Base-by-base conservation (phyloP, 2,888 invertebrate species). In the Bugula neritina region DNA sequence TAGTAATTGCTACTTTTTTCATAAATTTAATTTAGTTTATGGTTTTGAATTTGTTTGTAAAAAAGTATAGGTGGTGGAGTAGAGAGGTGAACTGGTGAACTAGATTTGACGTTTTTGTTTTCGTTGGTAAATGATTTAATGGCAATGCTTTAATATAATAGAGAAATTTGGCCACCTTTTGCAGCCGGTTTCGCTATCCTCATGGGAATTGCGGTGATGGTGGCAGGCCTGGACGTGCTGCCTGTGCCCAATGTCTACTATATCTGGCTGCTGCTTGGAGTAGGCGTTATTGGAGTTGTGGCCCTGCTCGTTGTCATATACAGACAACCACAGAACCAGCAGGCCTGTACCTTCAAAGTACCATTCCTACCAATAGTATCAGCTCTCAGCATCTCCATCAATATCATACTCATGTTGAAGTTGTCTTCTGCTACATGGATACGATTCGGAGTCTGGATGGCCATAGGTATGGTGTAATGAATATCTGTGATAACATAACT, bases 281-380 rank as follows among this genome's bases (percentile, higher is more conserved):
- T 63, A 5, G 63, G 63, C 10, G 63, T 31, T 63, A 31, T 31
- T n/a, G 63, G 63, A 29, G 63, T 31, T 13, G n/a, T 63, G 5
- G 63, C 10, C 10, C 31, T 21, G 27, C 31, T 63, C 31, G 63
- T 34, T 13, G 34, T 35, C n/a, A 69, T 72, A 72, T 70, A 43
- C 23, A 21, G 71, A 54, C 73, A 73, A 54, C 71, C 69, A 54
- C 72, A 73, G 52, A 71, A 31, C 54, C 54, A 55, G 35, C 69
- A 54, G 52, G 73, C 73, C 63, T 55, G 72, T 35, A 54, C 23
- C 27, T 58, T 72, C 35, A 69, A 71, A 73, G 92, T 93, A 2
- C 94, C 94, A 0, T 84, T 90, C 23, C 91, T 94, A 0, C 94
- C 94, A 0, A 85, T 92, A 73, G 82, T 94, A 71, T 94, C 94